Conservation (phyloP, 2,888 invertebrate species). For the Steinernema scapterisci region DNA sequence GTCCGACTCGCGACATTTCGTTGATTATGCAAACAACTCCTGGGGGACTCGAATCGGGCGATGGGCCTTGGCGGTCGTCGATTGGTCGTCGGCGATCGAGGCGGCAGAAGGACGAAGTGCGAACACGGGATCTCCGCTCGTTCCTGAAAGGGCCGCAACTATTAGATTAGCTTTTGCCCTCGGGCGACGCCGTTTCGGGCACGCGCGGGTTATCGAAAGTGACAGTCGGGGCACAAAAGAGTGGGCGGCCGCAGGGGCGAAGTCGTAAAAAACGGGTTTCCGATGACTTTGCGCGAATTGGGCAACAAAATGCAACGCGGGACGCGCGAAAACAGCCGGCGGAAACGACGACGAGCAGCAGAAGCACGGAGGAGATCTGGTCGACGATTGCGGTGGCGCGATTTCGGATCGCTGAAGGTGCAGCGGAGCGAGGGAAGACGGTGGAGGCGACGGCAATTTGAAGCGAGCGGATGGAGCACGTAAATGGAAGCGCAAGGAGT, state of each 20-base stretch:
- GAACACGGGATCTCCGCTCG: background rate
- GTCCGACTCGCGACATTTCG: conserved; percentile 54
- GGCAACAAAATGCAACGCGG: conserved; percentile 3
- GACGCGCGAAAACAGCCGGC: conserved; percentile 18
- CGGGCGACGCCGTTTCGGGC: background rate
- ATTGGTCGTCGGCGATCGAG: background rate
- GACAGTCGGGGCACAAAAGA: background rate
- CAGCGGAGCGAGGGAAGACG: conserved; percentile 6
- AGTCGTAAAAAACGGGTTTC: conserved; percentile 26
- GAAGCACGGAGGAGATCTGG: conserved; percentile 4
- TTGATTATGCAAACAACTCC: background rate
- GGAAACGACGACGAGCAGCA: background rate
- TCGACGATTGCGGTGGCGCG: background rate
- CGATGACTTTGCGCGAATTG: conserved; percentile 1
- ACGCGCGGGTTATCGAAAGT: conserved; percentile 6
- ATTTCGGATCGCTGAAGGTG: background rate
- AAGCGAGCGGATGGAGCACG: background rate
- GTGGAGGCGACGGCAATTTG: background rate
- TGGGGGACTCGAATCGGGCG: background rate
- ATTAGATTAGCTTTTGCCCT: conserved; percentile 10
- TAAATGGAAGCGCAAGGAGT: conserved; percentile 11
- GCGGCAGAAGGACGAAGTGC: background rate
- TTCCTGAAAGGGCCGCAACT: conserved; percentile 24
- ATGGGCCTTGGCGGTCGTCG: background rate
- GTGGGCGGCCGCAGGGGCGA: background rate